These are phyloP conservation scores for Redunca redunca DNA, from an alignment of 2,113 vertebrate species.

Conservation along the genomic window DNA sequence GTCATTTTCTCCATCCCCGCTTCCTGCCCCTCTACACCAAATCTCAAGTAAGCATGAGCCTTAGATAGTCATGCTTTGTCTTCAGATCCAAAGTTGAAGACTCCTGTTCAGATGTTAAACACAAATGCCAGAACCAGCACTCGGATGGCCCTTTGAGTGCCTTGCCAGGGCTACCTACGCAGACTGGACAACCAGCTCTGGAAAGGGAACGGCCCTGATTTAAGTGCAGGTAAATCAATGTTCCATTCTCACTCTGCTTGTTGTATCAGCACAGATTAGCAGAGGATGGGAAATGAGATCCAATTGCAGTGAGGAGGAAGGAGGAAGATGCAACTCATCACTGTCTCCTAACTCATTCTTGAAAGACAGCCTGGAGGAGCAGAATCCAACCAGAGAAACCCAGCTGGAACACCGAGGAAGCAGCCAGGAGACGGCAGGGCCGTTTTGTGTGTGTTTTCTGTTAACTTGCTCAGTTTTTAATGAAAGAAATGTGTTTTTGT, in stretches of 20 bases:
- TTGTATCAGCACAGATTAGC: not conserved
- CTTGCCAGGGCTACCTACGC: not conserved
- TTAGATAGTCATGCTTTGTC: not conserved
- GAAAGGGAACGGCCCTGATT: not conserved
- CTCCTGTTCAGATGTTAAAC: not conserved
- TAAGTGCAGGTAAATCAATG: not conserved
- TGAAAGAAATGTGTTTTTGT: not conserved
- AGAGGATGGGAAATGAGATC: not conserved
- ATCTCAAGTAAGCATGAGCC: not conserved
- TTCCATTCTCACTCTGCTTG: not conserved
- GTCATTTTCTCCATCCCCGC: not conserved
- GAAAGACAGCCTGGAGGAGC: not conserved
- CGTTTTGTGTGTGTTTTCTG: not conserved
- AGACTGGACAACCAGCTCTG: not conserved
- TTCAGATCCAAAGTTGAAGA: not conserved
- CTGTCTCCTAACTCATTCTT: not conserved
- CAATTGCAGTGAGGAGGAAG: not conserved
- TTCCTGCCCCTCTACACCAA: not conserved
- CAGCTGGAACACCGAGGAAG: not conserved
- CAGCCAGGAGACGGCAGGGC: not conserved
- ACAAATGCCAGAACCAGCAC: not conserved
- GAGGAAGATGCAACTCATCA: not conserved
- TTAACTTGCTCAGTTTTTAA: conserved; percentile 4
- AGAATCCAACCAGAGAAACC: not conserved
- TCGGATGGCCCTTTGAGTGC: not conserved